phyloP scores from a whole-genome alignment of 35 echinoderm and acorn worm genomes.

The Ptychodera flava region DNA sequence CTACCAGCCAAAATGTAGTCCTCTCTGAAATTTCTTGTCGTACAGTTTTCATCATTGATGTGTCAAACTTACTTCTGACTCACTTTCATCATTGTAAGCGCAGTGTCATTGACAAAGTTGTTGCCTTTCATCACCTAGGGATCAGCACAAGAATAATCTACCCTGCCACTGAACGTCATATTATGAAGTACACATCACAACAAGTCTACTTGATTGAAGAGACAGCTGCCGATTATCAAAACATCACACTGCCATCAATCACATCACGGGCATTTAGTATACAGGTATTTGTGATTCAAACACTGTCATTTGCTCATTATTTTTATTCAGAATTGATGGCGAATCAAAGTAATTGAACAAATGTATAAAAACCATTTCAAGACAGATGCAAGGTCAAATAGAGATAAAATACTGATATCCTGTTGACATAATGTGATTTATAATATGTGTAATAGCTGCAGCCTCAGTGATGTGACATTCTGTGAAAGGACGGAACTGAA shows the following conservation, averaged over 20 bases:
- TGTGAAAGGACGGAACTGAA: too few species aligned
- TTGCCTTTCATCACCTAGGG: too few species aligned
- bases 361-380: not conserved
- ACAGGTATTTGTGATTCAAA: constrained; percentile 38
- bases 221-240: constrained; percentile 64
- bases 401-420: not conserved
- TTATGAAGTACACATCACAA: constrained; percentile 76
- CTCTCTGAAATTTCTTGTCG: too few species aligned
- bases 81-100: too few species aligned
- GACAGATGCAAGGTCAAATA: not conserved
- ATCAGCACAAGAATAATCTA: constrained; percentile 92
- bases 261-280: constrained; percentile 77
- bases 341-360: not conserved
- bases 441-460: too few species aligned
- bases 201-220: constrained; percentile 54
- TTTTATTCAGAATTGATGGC: not conserved
- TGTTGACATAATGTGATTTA: too few species aligned
- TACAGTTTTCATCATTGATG: too few species aligned
- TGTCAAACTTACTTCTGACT: too few species aligned
- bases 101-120: too few species aligned
- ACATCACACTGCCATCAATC: constrained; percentile 81
- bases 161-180: constrained; percentile 89
- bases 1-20: too few species aligned
- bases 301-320: not conserved
- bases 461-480: too few species aligned